These are phyloP conservation scores for Gambusia holbrooki DNA, from an alignment of 2,113 vertebrate genomes.

Conservation along the genomic window DNA sequence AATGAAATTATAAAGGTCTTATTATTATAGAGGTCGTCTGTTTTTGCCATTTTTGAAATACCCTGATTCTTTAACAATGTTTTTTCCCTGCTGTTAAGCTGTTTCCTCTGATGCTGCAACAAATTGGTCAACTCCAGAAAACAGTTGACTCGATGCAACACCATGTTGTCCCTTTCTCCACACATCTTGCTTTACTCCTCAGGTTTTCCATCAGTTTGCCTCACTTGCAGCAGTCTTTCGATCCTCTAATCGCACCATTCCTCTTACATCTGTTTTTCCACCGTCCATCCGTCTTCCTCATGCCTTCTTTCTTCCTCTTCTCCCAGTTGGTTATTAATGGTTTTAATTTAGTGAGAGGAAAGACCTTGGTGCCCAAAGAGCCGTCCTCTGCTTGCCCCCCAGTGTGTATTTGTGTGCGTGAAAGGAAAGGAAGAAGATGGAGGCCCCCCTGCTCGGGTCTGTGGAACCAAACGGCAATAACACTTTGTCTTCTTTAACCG, in stretches of 20 bases:
- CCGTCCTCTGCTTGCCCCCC: constrained; percentile 68
- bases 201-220: constrained; percentile 30
- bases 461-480: constrained; percentile 69
- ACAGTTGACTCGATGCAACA: neutral
- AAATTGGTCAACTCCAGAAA: too few relatives aligned
- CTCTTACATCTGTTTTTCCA: constrained; percentile 7
- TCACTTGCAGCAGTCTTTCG: constrained; percentile 36
- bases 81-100: neutral
- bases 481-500: constrained; percentile 84
- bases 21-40: too few relatives aligned
- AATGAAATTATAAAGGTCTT: too few relatives aligned
- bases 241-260: constrained; percentile 33
- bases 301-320: constrained; percentile 30
- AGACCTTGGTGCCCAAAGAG: constrained; percentile 81
- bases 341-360: constrained; percentile 89
- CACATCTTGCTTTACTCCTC: neutral
- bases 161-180: neutral
- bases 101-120: neutral
- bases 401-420: constrained; percentile 64
- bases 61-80: too few relatives aligned
- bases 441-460: constrained; percentile 36
- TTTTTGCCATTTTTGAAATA: too few relatives aligned
- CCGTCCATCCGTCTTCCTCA: constrained; percentile 41
- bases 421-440: constrained; percentile 20
- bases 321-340: constrained; percentile 88